These are phyloP conservation scores for Matsumyia berberina DNA, from an alignment of 2,888 invertebrate species.

Conservation along the genomic window DNA sequence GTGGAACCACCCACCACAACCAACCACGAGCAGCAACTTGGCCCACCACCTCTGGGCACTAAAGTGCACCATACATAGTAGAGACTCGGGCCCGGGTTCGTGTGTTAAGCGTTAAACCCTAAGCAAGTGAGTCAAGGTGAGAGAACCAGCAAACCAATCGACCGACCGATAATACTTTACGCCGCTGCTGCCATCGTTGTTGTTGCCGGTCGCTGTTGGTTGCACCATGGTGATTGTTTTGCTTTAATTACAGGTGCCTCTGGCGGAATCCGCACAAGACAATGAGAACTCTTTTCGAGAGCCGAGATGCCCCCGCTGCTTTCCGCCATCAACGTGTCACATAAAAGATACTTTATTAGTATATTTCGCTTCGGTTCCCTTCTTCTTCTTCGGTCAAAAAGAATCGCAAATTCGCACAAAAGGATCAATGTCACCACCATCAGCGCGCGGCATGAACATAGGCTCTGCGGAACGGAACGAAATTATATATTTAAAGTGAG, in stretches of 20 bases:
- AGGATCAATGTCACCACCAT: slow-evolving; percentile 73
- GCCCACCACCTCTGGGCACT: slow-evolving; percentile 69
- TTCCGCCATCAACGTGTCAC: slow-evolving; percentile 69
- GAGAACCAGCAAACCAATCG: slow-evolving; percentile 69
- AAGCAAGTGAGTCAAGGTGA: slow-evolving; percentile 74
- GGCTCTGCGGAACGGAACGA: slow-evolving; percentile 52
- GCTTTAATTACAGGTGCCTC: slow-evolving; percentile 76
- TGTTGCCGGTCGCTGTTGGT: slow-evolving; percentile 32
- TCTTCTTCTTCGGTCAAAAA: slow-evolving; percentile 15
- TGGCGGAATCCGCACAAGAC: slow-evolving; percentile 66
- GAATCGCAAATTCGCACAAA: slow-evolving; percentile 72
- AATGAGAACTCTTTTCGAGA: slow-evolving; percentile 35
- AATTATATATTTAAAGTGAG: slow-evolving; percentile 75
- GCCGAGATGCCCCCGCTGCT: slow-evolving; percentile 49
- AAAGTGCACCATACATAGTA: slow-evolving; percentile 31
- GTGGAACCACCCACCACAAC: slow-evolving; percentile 71
- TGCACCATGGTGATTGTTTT: slow-evolving; percentile 72
- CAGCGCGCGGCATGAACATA: slow-evolving; percentile 56
- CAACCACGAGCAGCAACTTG: slow-evolving; percentile 33
- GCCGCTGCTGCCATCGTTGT: slow-evolving; percentile 16
- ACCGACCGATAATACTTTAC: slow-evolving; percentile 42
- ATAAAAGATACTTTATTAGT: slow-evolving; percentile 76
- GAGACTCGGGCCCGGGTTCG: slow-evolving; percentile 22
- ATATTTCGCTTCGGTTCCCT: slow-evolving; percentile 43
- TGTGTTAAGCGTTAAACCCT: slow-evolving; percentile 58